Evolutionary conservation across 2,797 vertebrate genomes (phyloP), one percentile per base, ranked within the genome.

Genomic region (Clamator glandarius): DNA sequence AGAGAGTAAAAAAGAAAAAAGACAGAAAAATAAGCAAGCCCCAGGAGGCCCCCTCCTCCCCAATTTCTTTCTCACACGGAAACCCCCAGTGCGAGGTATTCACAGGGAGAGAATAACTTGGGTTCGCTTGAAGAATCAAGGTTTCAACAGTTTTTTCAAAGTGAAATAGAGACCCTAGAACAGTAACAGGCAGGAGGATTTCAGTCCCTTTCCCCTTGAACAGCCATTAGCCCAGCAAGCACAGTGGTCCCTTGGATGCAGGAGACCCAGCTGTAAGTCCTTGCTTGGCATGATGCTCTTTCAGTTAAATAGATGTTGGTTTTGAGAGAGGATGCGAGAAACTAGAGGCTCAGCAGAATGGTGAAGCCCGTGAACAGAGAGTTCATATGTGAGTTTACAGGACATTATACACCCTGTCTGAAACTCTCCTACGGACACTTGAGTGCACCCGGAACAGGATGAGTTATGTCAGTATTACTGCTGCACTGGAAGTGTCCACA

Each of bases 241-340:
- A 50, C 4, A 1, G 31, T 1, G 9, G 63, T 67, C 7, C 64
- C 36, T 6, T 0, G 4, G 48, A 63, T 2, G 2, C 0, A 0
- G 44, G 39, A 81, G 68, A 91, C 16, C 33, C 81, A 86, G 59
- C 25, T 64, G 61, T 8, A 1, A 73, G 74, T 15, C 24, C 66
- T 62, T 1, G 0, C 25, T 57, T 36, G 70, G 81, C 11, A 0
- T 4, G 1, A 58, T 54, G 25, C 63, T 33, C 36, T 74, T 62
- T 46, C 76, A 54, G 1, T 52, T 62, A 50, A 48, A 67, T 4
- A 73, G 51, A 72, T 63, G 39, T 4, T 11, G 44, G 63, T n/a
- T 81, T 78, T 31, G 52, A 52, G 91, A 75, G 67, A 58, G 36
- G 20, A 39, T 69, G 36, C 52, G 36, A 67, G 48, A 33, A 35